Evolutionary conservation across 2,797 vertebrate species (phyloP).

Genomic region (Rhyacichthys aspro): DNA sequence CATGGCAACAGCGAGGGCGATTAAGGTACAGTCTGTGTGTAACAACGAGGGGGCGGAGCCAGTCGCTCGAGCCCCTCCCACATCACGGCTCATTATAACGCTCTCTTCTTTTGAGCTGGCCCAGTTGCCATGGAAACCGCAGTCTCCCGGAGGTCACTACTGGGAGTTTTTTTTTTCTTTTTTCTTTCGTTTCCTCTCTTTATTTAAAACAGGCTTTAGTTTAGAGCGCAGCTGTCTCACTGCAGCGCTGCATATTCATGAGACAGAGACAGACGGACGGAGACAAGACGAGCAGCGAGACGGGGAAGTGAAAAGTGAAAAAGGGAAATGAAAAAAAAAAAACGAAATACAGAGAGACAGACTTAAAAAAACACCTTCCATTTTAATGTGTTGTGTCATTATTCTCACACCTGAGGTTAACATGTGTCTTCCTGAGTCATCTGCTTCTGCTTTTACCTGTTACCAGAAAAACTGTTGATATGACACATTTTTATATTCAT

Average conservation of each 20-base stretch:
- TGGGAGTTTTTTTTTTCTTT: constrained; percentile 36
- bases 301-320: constrained; percentile 33
- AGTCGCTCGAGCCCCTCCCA: constrained; percentile 42
- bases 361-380: too few relatives aligned
- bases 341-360: too few relatives aligned
- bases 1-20: constrained; percentile 57
- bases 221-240: constrained; percentile 40
- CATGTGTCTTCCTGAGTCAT: too few relatives aligned
- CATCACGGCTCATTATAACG: constrained; percentile 54
- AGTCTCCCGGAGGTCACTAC: constrained; percentile 54
- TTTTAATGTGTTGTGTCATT: too few relatives aligned
- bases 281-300: constrained; percentile 20
- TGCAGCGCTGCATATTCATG: constrained; percentile 64
- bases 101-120: constrained; percentile 20
- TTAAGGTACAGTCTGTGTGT: constrained; percentile 55
- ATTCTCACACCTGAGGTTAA: too few relatives aligned
- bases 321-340: too few relatives aligned
- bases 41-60: constrained; percentile 53
- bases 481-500: too few relatives aligned
- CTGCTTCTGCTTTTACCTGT: too few relatives aligned
- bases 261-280: constrained; percentile 18
- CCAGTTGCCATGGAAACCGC: constrained; percentile 54
- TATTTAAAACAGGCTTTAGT: constrained; percentile 38
- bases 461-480: too few relatives aligned
- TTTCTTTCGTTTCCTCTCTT: constrained; percentile 7